Base-by-base conservation (phyloP, 2,888 invertebrate species). In the Coleophora flavipennella region DNA sequence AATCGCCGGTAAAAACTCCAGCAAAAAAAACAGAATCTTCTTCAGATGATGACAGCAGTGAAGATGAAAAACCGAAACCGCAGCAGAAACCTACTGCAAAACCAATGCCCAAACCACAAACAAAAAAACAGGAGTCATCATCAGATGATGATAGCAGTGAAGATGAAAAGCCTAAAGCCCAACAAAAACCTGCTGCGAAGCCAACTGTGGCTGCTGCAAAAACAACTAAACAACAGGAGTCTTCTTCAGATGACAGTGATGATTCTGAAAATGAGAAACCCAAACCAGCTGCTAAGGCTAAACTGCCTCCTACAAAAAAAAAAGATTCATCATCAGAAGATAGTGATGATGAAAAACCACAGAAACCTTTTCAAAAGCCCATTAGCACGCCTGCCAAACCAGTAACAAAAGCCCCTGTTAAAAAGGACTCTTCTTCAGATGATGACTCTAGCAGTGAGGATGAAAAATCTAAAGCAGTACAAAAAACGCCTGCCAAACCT, bases 171-270 rank as follows among this genome's bases (percentile, higher is more conserved):
- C 46, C 52, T 2, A 55, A 55, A 35, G 38, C 48, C 11, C 42
- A 42, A 14, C 31, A 8, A n/a, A 25, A 34, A 33, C 34, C 39
- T 36, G 12, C 45, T 28, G n/a, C 11, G 1, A 29, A 48, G 40
- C 41, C 49, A 20, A 41, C 44, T 31, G 47, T 41, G 8, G 51
- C 55, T 46, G 40, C 48, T 13, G 32, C 49, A 39, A 49, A 26
- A n/a, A 49, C 48, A 26, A 28, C 42, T 4, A 60, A 63, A 42
- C 56, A 57, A 46, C 40, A 44, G 46, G 48, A 48, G 36, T 59
- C 62, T n/a, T 72, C 66, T 12, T 67, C 73, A 7, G 74, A 71
- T 31, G 72, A 73, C 2, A 73, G 78, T 13, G 71, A 71, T 44
- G 68, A 70, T 20, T 20, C 20, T 39, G 38, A 57, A 27, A 10